These are phyloP conservation scores for Loris lydekkerianus DNA, from an alignment of 2,797 vertebrate genomes.

Conservation along the genomic window DNA sequence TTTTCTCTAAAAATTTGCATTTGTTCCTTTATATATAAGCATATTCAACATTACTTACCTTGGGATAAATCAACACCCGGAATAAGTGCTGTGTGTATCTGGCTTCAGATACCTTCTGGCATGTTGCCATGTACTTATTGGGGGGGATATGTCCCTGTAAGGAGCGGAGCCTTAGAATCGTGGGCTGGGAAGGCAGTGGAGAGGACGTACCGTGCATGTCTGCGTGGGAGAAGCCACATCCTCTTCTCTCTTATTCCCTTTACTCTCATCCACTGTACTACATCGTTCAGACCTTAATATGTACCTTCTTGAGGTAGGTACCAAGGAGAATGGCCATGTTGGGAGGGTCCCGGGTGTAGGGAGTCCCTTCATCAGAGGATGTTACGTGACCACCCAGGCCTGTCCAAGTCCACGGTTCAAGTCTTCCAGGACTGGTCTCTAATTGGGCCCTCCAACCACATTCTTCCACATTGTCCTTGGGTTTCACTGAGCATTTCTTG, in stretches of 20 bases:
- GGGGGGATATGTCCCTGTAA: not conserved
- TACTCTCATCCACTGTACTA: not conserved
- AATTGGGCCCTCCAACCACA: not conserved
- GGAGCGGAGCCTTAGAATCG: not conserved
- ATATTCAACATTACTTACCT: not conserved
- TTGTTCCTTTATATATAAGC: slow-evolving; percentile 23
- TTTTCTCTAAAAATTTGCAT: slow-evolving; percentile 60
- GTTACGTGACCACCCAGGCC: too few relatives aligned
- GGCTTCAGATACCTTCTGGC: not conserved
- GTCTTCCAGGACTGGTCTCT: not conserved
- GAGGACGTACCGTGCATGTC: not conserved
- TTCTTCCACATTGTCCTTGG: not conserved
- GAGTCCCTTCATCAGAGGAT: not conserved
- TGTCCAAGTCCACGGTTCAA: not conserved
- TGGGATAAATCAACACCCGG: not conserved
- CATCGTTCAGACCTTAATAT: not conserved
- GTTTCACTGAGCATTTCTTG: not conserved
- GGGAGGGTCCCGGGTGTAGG: not conserved
- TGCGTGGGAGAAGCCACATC: not conserved
- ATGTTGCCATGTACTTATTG: fast-evolving
- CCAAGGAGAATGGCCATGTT: not conserved
- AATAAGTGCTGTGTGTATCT: not conserved
- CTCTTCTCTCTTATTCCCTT: not conserved
- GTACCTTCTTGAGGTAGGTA: not conserved
- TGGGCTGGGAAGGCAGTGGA: not conserved